Conservation (phyloP, 2,797 vertebrate genomes). For the Saxicola maurus region DNA sequence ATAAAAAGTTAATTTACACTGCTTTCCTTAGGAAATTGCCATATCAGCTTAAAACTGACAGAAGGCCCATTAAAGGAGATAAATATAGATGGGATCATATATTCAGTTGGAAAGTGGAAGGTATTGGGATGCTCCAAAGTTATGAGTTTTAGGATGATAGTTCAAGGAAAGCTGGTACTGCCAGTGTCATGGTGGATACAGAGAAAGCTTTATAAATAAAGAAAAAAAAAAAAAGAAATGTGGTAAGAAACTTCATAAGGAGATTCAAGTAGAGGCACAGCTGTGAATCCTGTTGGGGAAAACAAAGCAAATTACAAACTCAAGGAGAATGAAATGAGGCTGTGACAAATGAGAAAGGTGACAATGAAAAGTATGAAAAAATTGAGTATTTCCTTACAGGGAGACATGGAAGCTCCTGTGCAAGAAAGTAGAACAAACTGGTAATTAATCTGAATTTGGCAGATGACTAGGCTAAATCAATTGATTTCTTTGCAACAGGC, state of each 20-base stretch:
- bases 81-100: background rate
- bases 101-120: background rate
- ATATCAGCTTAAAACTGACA: background rate
- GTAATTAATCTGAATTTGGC: constrained; percentile 4
- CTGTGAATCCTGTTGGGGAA: background rate
- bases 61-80: background rate
- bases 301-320: background rate
- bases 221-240: background rate
- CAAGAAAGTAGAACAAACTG: background rate
- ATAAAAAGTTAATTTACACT: background rate
- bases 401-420: background rate
- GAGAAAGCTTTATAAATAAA: background rate
- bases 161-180: background rate
- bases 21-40: background rate
- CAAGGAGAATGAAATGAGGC: background rate
- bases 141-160: background rate
- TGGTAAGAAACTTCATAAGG: background rate
- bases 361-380: background rate
- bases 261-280: background rate
- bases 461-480: background rate
- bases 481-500: background rate
- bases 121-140: background rate
- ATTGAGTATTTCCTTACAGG: background rate
- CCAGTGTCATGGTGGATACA: background rate
- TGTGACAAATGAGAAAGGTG: background rate